phyloP scores from a whole-genome alignment of 2,797 vertebrate genomes.

The Pangasius sanitwongsei region DNA sequence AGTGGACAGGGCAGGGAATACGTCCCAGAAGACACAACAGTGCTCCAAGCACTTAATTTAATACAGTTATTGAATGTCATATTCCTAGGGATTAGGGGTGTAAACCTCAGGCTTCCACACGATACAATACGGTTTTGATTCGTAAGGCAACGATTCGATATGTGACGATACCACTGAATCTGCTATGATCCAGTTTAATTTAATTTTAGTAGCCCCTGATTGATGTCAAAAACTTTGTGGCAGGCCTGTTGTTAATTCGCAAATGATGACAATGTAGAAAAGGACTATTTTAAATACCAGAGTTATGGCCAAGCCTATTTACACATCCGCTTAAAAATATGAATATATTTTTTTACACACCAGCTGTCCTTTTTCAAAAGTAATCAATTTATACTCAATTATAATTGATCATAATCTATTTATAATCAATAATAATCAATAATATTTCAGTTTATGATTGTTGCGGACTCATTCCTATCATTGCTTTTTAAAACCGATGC shows the following conservation, averaged over 20 bases:
- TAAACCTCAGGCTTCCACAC: neutral
- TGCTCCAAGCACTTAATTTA: neutral
- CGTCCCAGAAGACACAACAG: neutral
- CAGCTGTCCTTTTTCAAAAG: neutral
- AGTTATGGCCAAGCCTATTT: neutral
- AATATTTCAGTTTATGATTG: neutral
- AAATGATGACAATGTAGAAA: neutral
- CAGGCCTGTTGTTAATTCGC: neutral
- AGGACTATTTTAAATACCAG: neutral
- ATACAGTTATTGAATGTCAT: neutral
- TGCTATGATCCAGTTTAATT: neutral
- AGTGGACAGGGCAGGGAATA: neutral
- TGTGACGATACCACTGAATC: neutral
- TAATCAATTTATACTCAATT: neutral
- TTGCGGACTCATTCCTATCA: neutral
- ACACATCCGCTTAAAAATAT: neutral
- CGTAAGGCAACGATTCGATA: neutral
- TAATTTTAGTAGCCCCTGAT: neutral
- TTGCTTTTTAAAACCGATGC: neutral
- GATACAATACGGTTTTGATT: neutral
- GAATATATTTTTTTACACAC: neutral
- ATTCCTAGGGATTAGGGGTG: neutral
- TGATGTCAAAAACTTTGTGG: neutral
- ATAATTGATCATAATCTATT: neutral
- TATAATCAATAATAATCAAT: neutral